Conservation (phyloP, 2,797 vertebrate species). For the Sphenopsis melanotis region DNA sequence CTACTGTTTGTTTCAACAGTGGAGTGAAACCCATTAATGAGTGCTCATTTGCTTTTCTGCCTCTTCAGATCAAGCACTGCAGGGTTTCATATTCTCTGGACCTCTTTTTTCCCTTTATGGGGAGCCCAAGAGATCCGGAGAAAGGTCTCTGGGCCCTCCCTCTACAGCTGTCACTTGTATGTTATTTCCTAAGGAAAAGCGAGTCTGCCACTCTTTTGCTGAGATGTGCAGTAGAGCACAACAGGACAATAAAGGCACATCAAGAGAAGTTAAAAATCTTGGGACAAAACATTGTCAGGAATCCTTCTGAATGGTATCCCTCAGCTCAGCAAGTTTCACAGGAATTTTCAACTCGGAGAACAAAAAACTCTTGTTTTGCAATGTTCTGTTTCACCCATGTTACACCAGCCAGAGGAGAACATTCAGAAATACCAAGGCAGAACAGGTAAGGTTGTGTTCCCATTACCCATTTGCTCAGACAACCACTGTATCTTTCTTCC, state of each 20-base stretch:
- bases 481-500: neutral
- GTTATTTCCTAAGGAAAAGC: neutral
- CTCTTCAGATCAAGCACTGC: neutral
- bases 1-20: neutral
- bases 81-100: neutral
- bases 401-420: neutral
- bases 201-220: neutral
- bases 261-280: neutral
- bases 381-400: accelerated
- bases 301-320: neutral
- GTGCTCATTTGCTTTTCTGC: neutral
- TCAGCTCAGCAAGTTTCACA: neutral
- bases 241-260: neutral
- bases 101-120: neutral
- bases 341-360: neutral
- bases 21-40: neutral
- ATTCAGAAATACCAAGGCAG: neutral
- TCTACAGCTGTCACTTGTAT: neutral
- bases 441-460: neutral
- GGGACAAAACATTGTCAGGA: neutral
- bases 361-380: neutral
- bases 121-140: neutral
- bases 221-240: neutral
- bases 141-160: neutral
- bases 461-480: neutral